Evolutionary conservation across 2,113 vertebrate species (phyloP).

Genomic region (Athene cunicularia): DNA sequence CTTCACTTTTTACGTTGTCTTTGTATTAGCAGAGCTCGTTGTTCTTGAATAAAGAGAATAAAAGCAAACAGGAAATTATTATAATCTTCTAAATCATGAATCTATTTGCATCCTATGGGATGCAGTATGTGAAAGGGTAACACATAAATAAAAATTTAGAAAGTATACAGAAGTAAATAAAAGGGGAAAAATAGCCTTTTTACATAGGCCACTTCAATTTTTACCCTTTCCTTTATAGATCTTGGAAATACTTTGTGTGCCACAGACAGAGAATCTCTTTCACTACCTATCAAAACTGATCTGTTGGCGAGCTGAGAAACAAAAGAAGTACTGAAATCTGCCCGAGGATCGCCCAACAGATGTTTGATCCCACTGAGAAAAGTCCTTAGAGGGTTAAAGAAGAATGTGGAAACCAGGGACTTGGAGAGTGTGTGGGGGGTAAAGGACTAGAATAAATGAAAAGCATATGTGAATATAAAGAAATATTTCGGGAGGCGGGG

Average conservation of each 20-base stretch:
- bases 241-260: not conserved
- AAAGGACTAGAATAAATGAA: constrained; percentile 21
- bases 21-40: not conserved
- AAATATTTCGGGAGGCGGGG: not conserved
- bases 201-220: not conserved
- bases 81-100: not conserved
- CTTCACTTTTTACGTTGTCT: not conserved
- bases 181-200: accelerated
- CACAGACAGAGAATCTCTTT: not conserved
- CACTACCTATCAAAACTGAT: not conserved
- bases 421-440: accelerated
- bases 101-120: not conserved
- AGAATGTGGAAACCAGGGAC: not conserved
- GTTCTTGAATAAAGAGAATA: not conserved
- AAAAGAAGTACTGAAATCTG: not conserved
- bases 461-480: constrained; percentile 16
- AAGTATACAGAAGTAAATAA: not conserved
- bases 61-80: not conserved
- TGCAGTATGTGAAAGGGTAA: not conserved
- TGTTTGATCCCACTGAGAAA: constrained; percentile 23
- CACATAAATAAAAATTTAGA: not conserved
- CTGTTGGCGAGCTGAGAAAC: not conserved
- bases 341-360: not conserved
- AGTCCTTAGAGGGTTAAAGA: not conserved
- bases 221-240: not conserved